Evolutionary conservation across 2,888 invertebrate species (phyloP).

Genomic region (Chesias legatella): DNA sequence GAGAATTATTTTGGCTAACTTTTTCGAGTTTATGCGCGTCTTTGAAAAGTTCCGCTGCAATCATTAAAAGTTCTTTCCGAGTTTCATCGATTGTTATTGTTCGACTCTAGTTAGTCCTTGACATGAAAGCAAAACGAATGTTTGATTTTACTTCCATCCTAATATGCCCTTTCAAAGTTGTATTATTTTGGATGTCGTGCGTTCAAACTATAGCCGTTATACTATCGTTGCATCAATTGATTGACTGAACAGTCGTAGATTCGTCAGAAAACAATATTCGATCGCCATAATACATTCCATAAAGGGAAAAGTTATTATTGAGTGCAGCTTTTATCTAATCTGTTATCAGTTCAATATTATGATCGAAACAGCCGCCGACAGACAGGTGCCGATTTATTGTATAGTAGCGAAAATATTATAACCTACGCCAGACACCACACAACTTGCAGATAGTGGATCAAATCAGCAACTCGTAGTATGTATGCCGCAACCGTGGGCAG

Average conservation of each 20-base stretch:
- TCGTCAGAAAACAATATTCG: slow-evolving; percentile 15
- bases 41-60: slow-evolving; percentile 29
- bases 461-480: slow-evolving; percentile 30
- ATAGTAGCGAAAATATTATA: slow-evolving; percentile 35
- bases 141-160: slow-evolving; percentile 27
- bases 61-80: slow-evolving; percentile 32
- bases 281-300: slow-evolving; percentile 22
- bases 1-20: slow-evolving; percentile 11
- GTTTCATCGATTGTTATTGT: slow-evolving; percentile 27
- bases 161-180: slow-evolving; percentile 11
- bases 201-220: too few species aligned
- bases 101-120: slow-evolving; percentile 23
- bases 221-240: too few species aligned
- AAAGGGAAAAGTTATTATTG: slow-evolving; percentile 47
- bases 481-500: slow-evolving; percentile 24
- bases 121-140: slow-evolving; percentile 21
- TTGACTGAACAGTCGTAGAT: neutral
- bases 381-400: slow-evolving; percentile 39
- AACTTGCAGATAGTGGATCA: slow-evolving; percentile 26
- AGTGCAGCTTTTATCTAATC: slow-evolving; percentile 70
- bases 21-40: slow-evolving; percentile 21
- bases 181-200: too few species aligned
- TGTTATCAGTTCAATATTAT: slow-evolving; percentile 69
- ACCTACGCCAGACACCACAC: slow-evolving; percentile 19
- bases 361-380: slow-evolving; percentile 55